These are phyloP conservation scores for Drosophila siamana DNA, from an alignment of 2,888 invertebrate species.

Conservation along the genomic window DNA sequence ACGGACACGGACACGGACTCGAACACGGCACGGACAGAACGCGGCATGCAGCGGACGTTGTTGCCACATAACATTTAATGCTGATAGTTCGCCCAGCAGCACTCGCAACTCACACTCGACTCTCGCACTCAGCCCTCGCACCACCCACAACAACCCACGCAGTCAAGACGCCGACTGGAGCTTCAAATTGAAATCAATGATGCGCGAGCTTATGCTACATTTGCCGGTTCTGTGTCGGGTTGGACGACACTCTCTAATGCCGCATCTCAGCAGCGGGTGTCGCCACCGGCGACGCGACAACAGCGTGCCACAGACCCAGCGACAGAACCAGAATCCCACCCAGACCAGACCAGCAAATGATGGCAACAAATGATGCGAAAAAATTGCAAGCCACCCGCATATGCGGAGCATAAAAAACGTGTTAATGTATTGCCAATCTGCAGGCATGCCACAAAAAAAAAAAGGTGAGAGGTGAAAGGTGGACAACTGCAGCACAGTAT, in stretches of 20 bases:
- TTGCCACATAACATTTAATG: constrained; percentile 78
- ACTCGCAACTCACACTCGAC: constrained; percentile 10
- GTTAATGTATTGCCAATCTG: constrained; percentile 72
- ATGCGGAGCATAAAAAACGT: constrained; percentile 61
- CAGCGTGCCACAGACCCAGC: neutral
- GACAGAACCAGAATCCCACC: constrained; percentile 13
- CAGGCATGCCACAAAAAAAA: constrained; percentile 36
- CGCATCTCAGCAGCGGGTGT: constrained; percentile 58
- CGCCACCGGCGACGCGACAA: constrained; percentile 52
- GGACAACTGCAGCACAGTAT: constrained; percentile 49
- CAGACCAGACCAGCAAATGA: constrained; percentile 33
- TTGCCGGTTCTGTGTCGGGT: constrained; percentile 46
- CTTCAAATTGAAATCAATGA: constrained; percentile 83
- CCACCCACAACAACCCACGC: neutral
- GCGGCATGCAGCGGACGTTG: constrained; percentile 65
- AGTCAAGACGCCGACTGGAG: constrained; percentile 55
- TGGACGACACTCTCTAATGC: constrained; percentile 49
- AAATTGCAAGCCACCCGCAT: constrained; percentile 67
- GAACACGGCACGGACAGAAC: constrained; percentile 54
- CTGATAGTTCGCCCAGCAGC: constrained; percentile 67
- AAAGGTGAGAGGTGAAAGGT: constrained; percentile 39
- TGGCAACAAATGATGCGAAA: constrained; percentile 80
- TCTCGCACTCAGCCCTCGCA: no score
- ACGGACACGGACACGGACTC: constrained; percentile 8
- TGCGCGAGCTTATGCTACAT: constrained; percentile 80